A percentile compares a stretch with the other conserved stretches of the same genome.
These are phyloP conservation scores for Amphipoea lucens DNA, from an alignment of 2,888 invertebrate genomes.

Conservation along the genomic window DNA sequence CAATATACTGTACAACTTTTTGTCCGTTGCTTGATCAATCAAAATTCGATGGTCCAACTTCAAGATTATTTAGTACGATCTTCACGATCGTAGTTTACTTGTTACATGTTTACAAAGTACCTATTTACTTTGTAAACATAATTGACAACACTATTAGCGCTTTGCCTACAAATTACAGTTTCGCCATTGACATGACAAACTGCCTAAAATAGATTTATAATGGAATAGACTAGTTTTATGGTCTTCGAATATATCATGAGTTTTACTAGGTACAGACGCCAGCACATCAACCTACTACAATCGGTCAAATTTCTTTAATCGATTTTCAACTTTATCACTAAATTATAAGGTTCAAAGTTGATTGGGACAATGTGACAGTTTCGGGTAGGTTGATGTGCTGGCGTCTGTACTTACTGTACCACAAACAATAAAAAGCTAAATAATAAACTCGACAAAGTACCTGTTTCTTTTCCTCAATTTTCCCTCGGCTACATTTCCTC, in stretches of 20 bases:
- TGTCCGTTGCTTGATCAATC: not conserved
- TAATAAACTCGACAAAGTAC: not conserved
- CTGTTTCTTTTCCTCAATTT: not conserved
- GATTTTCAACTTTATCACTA: no score
- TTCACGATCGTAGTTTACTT: constrained; percentile 28
- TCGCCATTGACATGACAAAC: constrained; percentile 28
- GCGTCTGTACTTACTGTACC: not conserved
- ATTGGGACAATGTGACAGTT: no score
- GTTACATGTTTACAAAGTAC: no score
- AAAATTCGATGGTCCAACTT: constrained; percentile 4
- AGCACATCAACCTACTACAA: no score
- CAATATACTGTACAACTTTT: not conserved
- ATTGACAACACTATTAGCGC: not conserved
- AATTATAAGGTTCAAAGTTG: no score
- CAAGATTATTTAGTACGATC: constrained; percentile 8
- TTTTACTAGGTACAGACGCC: not conserved
- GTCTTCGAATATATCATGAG: not conserved
- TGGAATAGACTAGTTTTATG: not conserved
- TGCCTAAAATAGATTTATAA: constrained; percentile 18
- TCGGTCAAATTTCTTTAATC: no score
- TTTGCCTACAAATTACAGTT: constrained; percentile 25
- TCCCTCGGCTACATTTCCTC: not conserved
- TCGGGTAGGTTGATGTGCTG: no score
- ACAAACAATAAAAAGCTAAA: constrained; percentile 2
- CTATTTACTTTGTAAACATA: constrained; percentile 23